Conservation (phyloP, 1,140 invertebrate species). For the Lethrus apterus region DNA sequence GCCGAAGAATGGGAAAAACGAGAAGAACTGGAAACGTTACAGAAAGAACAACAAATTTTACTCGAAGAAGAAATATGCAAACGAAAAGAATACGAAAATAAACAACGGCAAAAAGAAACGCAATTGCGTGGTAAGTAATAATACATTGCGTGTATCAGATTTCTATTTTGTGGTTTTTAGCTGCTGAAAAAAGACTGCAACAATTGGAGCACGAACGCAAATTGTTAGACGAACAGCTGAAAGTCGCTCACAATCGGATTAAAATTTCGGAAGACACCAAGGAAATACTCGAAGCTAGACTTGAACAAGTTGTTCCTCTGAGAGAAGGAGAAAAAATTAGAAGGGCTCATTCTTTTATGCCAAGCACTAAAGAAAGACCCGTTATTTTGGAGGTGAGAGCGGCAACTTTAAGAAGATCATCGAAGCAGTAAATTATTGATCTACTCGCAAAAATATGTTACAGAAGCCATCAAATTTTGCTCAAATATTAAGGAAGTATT, state of each 20-base stretch:
- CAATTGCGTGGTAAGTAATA: conserved; percentile 51
- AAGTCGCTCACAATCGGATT: conserved; percentile 57
- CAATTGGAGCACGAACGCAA: conserved; percentile 61
- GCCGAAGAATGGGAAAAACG: conserved; percentile 76
- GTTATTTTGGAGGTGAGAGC: conserved; percentile 32
- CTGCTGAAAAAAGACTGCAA: conserved; percentile 55
- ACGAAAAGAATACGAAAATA: conserved; percentile 61
- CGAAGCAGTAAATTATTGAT: conserved; percentile 5
- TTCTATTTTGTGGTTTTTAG: conserved; percentile 40
- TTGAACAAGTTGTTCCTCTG: conserved; percentile 41
- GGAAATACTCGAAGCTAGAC: conserved; percentile 55
- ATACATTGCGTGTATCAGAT: neutral
- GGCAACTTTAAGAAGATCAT: conserved; percentile 25
- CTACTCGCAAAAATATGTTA: too few species aligned
- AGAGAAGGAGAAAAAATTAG: conserved; percentile 44
- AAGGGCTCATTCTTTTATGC: conserved; percentile 52
- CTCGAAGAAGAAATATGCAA: conserved; percentile 66
- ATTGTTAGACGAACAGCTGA: conserved; percentile 58
- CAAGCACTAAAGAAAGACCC: conserved; percentile 47
- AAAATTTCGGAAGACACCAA: conserved; percentile 57
- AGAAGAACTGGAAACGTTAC: conserved; percentile 68
- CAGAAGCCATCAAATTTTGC: too few species aligned
- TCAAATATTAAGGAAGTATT: too few species aligned
- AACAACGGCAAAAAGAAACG: conserved; percentile 63
- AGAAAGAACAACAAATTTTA: conserved; percentile 64